These are phyloP conservation scores for Enteromius thamalakanensis DNA, from an alignment of 2,797 vertebrate species.

Conservation along the genomic window DNA sequence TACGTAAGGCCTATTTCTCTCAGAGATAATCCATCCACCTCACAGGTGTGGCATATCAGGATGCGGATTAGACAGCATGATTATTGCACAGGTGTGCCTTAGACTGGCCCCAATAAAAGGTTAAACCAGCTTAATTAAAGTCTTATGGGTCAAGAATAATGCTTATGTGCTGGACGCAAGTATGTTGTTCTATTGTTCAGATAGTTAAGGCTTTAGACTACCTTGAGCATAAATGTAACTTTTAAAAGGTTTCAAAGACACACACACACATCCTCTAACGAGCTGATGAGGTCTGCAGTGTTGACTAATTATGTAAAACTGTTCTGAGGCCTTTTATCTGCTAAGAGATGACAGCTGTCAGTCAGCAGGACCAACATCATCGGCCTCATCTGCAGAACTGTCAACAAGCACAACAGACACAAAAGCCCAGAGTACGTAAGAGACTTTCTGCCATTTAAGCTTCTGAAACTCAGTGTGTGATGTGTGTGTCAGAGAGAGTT, in stretches of 20 bases:
- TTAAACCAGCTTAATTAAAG: not conserved
- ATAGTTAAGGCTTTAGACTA: not conserved
- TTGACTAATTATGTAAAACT: not conserved
- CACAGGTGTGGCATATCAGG: too few species aligned
- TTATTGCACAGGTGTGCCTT: too few species aligned
- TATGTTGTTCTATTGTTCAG: not conserved
- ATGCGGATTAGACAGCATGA: too few species aligned
- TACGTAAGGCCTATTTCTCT: too few species aligned
- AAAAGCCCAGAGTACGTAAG: conserved; percentile 11
- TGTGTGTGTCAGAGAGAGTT: conserved; percentile 24
- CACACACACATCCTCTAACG: not conserved
- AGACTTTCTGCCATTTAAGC: conserved; percentile 43
- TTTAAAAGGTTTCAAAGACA: not conserved
- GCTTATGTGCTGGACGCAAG: not conserved
- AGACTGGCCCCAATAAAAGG: too few species aligned
- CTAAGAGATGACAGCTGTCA: conserved; percentile 40
- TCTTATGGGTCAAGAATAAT: not conserved
- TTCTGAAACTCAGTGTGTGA: conserved; percentile 27
- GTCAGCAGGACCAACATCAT: conserved; percentile 24
- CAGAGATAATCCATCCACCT: too few species aligned
- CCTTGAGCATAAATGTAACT: not conserved
- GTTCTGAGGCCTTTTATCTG: conserved; percentile 16
- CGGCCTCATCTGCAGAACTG: conserved; percentile 42
- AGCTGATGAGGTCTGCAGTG: conserved; percentile 17
- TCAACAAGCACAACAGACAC: conserved; percentile 47